Evolutionary conservation across 1,140 invertebrate species (phyloP), one percentile per base, ranked within the genome.

Genomic region (Drosophila orena): DNA sequence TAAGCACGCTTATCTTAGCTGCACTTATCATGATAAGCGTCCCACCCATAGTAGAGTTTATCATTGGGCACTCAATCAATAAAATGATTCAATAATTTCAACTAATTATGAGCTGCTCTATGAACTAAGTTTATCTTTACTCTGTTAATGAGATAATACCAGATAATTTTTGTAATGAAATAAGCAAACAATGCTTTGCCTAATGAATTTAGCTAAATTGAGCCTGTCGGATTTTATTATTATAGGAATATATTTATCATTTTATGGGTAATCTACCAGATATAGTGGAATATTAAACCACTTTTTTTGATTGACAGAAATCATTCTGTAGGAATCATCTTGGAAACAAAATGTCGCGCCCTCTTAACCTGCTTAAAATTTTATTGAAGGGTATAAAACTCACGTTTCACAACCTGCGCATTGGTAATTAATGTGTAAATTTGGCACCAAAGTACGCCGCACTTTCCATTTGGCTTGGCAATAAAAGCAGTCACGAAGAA

Each of bases 391-490:
- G 30, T 72, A 61, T 76, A 78, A 61, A 55, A 61, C 61, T 35
- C 47, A 61, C 40, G 35, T 55, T 52, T 47, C 49, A 30, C 46
- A 40, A 24, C 20, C 37, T 30, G 38, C 38, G 56, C 22, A 38
- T 37, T 47, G 47, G 50, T 59, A 80, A 80, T 79, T 76, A 69
- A 80, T 62, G 70, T 58, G 58, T 43, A 66, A 68, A 69, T 77
- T 72, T 40, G 37, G 47, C 56, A 42, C 12, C 53, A 73, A 74
- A 62, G 76, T 61, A 43, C 59, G 62, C 37, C 43, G 57, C 50
- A 68, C 50, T 49, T 66, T 58, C 55, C n/a, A 54, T 49, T 52
- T 44, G 53, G 47, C 46, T 52, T 15, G 35, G 64, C 49, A 42
- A 52, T 50, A 52, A 52, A 59, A 59, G 47, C 40, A 64, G 57